Conservation (phyloP, 2,113 vertebrate species). For the Bos javanicus region DNA sequence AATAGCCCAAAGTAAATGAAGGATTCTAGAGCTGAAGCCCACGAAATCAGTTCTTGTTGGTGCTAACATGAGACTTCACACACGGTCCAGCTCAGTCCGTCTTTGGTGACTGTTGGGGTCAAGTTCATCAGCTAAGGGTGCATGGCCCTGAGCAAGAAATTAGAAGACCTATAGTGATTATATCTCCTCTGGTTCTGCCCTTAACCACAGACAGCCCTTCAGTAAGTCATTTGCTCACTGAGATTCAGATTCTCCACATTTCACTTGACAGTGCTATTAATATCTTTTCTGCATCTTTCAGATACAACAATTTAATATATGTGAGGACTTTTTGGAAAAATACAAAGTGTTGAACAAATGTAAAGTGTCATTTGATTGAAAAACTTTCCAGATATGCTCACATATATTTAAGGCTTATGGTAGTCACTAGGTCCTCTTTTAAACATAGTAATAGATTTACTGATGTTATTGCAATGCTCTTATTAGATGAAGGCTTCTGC, state of each 20-base stretch:
- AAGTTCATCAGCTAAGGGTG: not conserved
- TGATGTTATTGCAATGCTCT: not conserved
- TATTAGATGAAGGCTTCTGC: not conserved
- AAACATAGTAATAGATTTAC: not conserved
- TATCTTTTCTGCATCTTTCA: not conserved
- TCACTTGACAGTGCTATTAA: not conserved
- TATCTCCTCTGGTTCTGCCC: not conserved
- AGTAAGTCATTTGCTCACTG: not conserved
- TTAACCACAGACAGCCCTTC: not conserved
- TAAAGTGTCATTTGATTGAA: not conserved
- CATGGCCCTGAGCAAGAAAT: not conserved
- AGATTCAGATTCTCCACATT: not conserved
- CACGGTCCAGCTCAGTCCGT: not conserved
- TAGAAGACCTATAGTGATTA: not conserved
- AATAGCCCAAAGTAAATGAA: not conserved
- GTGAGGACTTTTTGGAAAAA: not conserved
- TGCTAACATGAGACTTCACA: not conserved
- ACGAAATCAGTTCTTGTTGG: not conserved
- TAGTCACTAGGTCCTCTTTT: conserved; percentile 18
- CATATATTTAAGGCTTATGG: not conserved
- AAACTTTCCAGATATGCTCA: not conserved
- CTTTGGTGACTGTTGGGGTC: not conserved
- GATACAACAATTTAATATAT: not conserved
- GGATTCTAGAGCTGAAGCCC: not conserved
- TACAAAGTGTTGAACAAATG: not conserved